phyloP scores from a whole-genome alignment of 2,797 vertebrate genomes.

The Diglossa cyanea region DNA sequence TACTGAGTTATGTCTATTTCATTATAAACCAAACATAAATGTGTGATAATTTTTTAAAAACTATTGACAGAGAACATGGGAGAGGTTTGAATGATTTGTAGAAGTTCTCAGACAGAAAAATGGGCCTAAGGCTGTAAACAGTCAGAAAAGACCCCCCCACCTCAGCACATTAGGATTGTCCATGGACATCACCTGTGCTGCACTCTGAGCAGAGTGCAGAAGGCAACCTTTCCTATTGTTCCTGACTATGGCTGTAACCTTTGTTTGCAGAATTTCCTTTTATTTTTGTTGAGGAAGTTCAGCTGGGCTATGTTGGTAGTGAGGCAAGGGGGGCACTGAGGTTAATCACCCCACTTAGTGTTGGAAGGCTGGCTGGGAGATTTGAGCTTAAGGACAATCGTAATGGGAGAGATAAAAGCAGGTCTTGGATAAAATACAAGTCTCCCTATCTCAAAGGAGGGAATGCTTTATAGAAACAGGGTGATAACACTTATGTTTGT shows the following conservation, averaged over 20 bases:
- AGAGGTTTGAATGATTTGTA: background rate
- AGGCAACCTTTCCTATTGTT: background rate
- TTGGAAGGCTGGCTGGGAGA: background rate
- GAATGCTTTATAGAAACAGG: background rate
- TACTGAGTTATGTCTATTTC: background rate
- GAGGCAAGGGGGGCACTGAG: background rate
- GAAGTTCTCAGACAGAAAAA: background rate
- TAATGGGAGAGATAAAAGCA: conserved; percentile 46
- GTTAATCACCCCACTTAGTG: conserved; percentile 18
- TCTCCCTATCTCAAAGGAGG: conserved; percentile 13
- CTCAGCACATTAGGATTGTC: background rate
- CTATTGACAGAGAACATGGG: background rate
- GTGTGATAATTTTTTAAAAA: background rate
- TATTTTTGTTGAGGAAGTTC: conserved; percentile 19
- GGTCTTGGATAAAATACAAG: background rate
- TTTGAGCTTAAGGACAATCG: background rate
- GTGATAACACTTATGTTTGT: conserved; percentile 37
- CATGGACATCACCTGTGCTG: background rate
- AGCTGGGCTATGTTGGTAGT: background rate
- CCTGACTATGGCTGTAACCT: background rate
- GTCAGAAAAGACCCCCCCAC: background rate
- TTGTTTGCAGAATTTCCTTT: conserved; percentile 12
- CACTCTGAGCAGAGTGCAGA: background rate
- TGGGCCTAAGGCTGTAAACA: background rate
- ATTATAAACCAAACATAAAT: background rate